Evolutionary conservation across 2,797 vertebrate species (phyloP), one percentile per base, ranked within the genome.

Genomic region (Craterocephalus amniculus): DNA sequence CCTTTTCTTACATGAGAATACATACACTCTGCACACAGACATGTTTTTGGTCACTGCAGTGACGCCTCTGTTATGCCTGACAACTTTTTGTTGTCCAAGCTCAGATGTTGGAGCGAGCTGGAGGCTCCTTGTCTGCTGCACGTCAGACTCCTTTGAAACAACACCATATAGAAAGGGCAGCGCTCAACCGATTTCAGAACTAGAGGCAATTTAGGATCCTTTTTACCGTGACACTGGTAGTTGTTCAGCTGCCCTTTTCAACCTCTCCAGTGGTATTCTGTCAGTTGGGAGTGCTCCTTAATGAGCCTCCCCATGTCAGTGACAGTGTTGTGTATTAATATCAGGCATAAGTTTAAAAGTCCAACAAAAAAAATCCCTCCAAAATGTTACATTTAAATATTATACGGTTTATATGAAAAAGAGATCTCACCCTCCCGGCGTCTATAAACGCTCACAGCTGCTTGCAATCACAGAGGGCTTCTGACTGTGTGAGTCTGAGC

Each of bases 221-320:
- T 43, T 70, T 62, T 71, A 69, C 66, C 6, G 60, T 58, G 75
- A 85, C 74, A 64, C 77, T 65, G 22, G 9, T 34, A 79, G 72
- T 80, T 83, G 78, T 88, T 87, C 83, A 72, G 71, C 58, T 88
- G 88, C 81, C 85, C 89, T 91, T 91, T 91, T 74, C 84, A 82
- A 32, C 64, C 18, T 34, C 58, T 61, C 69, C 78, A 73, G 60
- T 2, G 57, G 67, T 76, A 48, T 34, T 34, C 32, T 34, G 32
- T 6, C 8, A 34, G 32, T 7, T 34, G 32, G 5, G 32, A 34
- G 32, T 9, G 32, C 32, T 34, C 76, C 85, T 81, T 85, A 81
- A 80, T 76, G 77, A 81, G 52, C 63, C 2, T 48, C 58, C 24
- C 31, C 0, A 4, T 20, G 0, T 66, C 45, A 36, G 5, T 1